Base-by-base conservation (phyloP, 2,113 vertebrate species). In the Semicossyphus pulcher region DNA sequence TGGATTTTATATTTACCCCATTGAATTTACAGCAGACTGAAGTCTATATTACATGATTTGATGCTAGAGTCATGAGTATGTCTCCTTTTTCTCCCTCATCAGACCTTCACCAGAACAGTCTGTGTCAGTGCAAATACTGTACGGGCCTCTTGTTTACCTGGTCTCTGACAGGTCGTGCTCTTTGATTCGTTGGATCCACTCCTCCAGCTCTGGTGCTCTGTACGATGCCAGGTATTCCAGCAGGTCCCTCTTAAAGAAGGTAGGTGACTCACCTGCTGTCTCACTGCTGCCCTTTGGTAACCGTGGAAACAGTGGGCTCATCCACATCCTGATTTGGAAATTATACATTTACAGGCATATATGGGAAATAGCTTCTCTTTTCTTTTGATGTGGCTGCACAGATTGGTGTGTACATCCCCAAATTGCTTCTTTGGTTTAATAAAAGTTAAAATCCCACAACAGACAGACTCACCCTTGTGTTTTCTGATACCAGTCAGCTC, bases 401-500 rank as follows among this genome's bases (percentile, higher is more conserved):
- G n/a, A n/a, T n/a, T n/a, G n/a, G n/a, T n/a, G n/a, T n/a, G n/a
- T n/a, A n/a, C n/a, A n/a, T n/a, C n/a, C n/a, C n/a, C n/a, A n/a
- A n/a, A n/a, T n/a, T n/a, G n/a, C n/a, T n/a, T n/a, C n/a, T n/a
- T n/a, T n/a, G n/a, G n/a, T n/a, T n/a, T n/a, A n/a, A n/a, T n/a
- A n/a, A n/a, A n/a, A n/a, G n/a, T n/a, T n/a, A n/a, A n/a, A 7
- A 25, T 23, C 25, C 12, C 20, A 7, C 18, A n/a, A 11, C 5
- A 26, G n/a, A 44, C 39, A 18, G 26, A 64, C 95, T 76, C 79
- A 99, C 98, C 98, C 98, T 74, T 99, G 98, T 37, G 97, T 97
- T 86, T 99, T 99, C 93, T 99, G 97, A 84, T 98, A 95, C 98
- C 98, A 99, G 84, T 99, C 98, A 0, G 92, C 96, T 62, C 84